Evolutionary conservation across 2,888 invertebrate genomes (phyloP).

Genomic region (Neria commutata): DNA sequence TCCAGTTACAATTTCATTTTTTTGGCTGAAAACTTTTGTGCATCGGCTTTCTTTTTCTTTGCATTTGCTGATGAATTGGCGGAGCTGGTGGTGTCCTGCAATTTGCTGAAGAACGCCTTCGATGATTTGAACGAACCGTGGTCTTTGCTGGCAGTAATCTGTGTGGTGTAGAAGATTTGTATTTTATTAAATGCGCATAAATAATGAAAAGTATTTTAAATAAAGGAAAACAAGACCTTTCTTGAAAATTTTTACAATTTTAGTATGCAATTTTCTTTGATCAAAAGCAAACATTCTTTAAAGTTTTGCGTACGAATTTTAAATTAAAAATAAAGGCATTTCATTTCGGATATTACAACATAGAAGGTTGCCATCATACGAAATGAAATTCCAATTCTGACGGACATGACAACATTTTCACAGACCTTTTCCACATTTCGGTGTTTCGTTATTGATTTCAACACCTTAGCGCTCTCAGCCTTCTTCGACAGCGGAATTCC

Average conservation of each 20-base stretch:
- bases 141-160: slow-evolving; percentile 55
- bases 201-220: slow-evolving; percentile 13
- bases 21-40: slow-evolving; percentile 65
- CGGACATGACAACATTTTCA: too few relatives aligned
- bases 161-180: slow-evolving; percentile 23
- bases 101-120: slow-evolving; percentile 82
- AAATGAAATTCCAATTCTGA: too few relatives aligned
- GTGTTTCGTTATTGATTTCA: slow-evolving; percentile 70
- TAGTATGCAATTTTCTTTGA: background rate
- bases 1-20: slow-evolving; percentile 72
- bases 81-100: slow-evolving; percentile 76
- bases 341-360: too few relatives aligned
- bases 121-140: slow-evolving; percentile 72
- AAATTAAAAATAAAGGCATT: slow-evolving; percentile 7
- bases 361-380: too few relatives aligned
- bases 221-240: slow-evolving; percentile 3
- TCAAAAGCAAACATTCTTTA: slow-evolving; percentile 3
- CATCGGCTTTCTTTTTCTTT: slow-evolving; percentile 60
- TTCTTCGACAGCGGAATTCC: slow-evolving; percentile 65
- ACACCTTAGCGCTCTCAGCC: slow-evolving; percentile 64
- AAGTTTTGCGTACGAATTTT: background rate
- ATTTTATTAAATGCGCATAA: slow-evolving; percentile 6
- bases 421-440: slow-evolving; percentile 69
- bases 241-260: background rate
- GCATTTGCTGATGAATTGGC: slow-evolving; percentile 13